Percentiles rank a stretch among this genome's conserved stretches.
Evolutionary conservation across 1,140 invertebrate species (phyloP).

Genomic region (Portunus trituberculatus): DNA sequence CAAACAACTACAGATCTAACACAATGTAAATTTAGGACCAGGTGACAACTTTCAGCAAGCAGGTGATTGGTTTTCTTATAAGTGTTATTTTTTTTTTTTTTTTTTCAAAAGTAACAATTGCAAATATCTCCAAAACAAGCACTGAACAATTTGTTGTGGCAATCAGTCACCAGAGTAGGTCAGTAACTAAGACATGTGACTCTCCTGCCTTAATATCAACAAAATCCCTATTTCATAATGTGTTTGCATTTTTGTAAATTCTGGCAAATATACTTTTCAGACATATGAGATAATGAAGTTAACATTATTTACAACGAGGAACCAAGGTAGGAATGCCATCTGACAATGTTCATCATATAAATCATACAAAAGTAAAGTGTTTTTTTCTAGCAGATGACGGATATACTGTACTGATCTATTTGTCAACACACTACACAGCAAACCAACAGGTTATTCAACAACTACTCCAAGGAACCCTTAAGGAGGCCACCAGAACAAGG

Average conservation of each 20-base stretch:
- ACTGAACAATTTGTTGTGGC: too few species aligned
- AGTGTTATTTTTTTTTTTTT: too few species aligned
- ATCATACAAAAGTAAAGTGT: background rate
- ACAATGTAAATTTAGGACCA: too few species aligned
- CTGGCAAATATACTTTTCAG: background rate
- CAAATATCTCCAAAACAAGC: too few species aligned
- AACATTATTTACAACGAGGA: background rate
- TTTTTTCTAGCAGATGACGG: slow-evolving; percentile 1
- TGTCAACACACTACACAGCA: background rate
- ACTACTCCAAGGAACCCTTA: background rate
- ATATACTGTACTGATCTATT: background rate
- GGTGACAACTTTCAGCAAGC: too few species aligned
- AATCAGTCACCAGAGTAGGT: background rate
- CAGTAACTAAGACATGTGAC: background rate
- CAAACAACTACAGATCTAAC: too few species aligned
- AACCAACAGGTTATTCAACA: background rate
- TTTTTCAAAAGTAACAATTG: too few species aligned
- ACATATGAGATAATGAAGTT: background rate
- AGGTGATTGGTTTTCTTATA: too few species aligned
- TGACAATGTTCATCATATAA: background rate
- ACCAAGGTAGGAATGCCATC: background rate
- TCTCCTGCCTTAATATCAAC: background rate
- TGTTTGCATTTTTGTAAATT: slow-evolving; percentile 1
- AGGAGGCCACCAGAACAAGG: background rate
- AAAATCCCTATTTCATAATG: background rate